These are phyloP conservation scores for Bothrops jararaca DNA, from an alignment of 2,113 vertebrate genomes.

Conservation along the genomic window DNA sequence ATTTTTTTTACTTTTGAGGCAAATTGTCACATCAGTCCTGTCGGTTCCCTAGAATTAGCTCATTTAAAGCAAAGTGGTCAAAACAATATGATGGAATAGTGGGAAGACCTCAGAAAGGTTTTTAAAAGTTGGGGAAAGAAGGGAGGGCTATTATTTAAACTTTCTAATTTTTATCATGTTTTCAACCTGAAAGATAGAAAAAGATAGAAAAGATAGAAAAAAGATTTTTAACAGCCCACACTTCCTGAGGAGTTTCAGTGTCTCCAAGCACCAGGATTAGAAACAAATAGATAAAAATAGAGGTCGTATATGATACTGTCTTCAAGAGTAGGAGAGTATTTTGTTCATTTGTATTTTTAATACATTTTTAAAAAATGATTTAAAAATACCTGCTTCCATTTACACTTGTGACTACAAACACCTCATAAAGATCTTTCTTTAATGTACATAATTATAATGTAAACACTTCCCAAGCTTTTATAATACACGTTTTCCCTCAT, in stretches of 20 bases:
- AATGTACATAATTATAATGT: not conserved
- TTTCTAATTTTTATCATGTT: not conserved
- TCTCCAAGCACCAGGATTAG: not conserved
- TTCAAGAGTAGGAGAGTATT: not conserved
- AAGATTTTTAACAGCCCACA: not conserved
- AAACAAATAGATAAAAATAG: not conserved
- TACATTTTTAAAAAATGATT: not conserved
- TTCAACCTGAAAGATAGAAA: not conserved
- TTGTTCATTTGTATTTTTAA: not conserved
- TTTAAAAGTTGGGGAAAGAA: not conserved
- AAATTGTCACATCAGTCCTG: not conserved
- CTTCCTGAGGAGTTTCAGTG: not conserved
- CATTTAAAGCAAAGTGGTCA: not conserved
- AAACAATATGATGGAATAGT: not conserved
- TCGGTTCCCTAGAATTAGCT: not conserved
- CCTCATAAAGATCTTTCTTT: not conserved
- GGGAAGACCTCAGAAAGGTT: not conserved
- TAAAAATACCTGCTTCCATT: not conserved
- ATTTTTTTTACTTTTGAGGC: not conserved
- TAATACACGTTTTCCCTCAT: not conserved
- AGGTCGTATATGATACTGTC: not conserved
- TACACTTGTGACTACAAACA: not conserved
- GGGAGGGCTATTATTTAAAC: not conserved
- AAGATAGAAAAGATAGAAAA: not conserved
- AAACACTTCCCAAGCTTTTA: not conserved